Evolutionary conservation across 2,888 invertebrate species (phyloP).

Genomic region (Dioctria linearis): DNA sequence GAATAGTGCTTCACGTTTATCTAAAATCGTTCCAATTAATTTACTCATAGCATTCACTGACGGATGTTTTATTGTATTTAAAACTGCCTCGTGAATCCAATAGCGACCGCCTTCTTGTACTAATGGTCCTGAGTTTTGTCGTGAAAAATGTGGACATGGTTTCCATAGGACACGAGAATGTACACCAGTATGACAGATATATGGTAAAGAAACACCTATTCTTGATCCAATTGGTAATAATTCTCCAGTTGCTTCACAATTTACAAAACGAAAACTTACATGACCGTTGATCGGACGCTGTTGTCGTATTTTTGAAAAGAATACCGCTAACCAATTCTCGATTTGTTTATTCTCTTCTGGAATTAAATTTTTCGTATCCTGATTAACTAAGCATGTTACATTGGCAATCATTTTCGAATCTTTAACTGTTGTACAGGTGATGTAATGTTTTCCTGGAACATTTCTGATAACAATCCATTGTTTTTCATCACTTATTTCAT

Average conservation of each 20-base stretch:
- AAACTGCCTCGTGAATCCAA: slow-evolving; percentile 76
- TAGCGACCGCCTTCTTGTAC: slow-evolving; percentile 72
- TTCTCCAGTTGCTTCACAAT: slow-evolving; percentile 75
- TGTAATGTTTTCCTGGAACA: slow-evolving; percentile 81
- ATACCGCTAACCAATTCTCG: slow-evolving; percentile 80
- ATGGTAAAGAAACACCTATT: slow-evolving; percentile 85
- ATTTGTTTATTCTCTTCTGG: slow-evolving; percentile 80
- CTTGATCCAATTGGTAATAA: slow-evolving; percentile 79
- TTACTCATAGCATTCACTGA: slow-evolving; percentile 74
- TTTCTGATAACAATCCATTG: slow-evolving; percentile 87
- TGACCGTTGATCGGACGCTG: slow-evolving; percentile 82
- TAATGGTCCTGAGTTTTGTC: slow-evolving; percentile 73
- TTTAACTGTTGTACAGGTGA: slow-evolving; percentile 88
- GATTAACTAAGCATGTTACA: slow-evolving; percentile 83
- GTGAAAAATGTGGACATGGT: slow-evolving; percentile 76
- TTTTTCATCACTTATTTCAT: slow-evolving; percentile 81
- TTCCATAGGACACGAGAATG: slow-evolving; percentile 78
- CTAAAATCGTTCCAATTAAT: slow-evolving; percentile 79
- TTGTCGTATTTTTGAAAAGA: slow-evolving; percentile 78
- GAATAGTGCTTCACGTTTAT: slow-evolving; percentile 86
- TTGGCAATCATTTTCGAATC: slow-evolving; percentile 85
- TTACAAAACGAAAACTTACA: slow-evolving; percentile 83
- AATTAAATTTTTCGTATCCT: slow-evolving; percentile 77
- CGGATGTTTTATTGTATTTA: slow-evolving; percentile 71
- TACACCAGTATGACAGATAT: slow-evolving; percentile 82